Base-by-base conservation (phyloP, 35 echinoderm and acorn worm genomes). In the Lytechinus pictus region DNA sequence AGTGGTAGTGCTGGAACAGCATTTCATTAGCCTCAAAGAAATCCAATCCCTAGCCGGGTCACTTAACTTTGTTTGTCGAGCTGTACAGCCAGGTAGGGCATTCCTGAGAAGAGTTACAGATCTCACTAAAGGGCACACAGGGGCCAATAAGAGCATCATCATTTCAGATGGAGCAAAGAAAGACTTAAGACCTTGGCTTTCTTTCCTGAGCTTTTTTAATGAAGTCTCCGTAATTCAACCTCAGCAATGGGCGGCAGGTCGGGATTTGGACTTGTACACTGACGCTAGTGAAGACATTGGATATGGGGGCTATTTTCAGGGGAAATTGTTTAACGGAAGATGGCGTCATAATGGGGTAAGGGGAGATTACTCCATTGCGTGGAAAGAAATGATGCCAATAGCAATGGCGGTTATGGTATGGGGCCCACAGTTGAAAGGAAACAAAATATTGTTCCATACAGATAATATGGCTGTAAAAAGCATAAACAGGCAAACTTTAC, bases 331-430 rank as follows among this genome's bases (percentile, higher is more conserved):
- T 27, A 86, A 86, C 27, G 72, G 72, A 27, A 86, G 27, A 86
- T 86, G 72, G 72, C 72, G 1, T 16, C 27, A 13, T 1, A 1
- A 86, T 13, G 72, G 0, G 13, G 27, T 86, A 86, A 86, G 13
- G 13, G 27, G 72, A 27, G 27, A 13, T 27, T 16, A 13, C 13
- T 86, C 72, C 72, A 86, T 86, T 16, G 72, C 72, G 27, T 86
- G 72, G 72, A 86, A 13, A 86, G 72, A 86, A 86, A 86, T 86
- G 72, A 86, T 86, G 13, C 72, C 72, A 9, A 94, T 94, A 58
- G 2, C 11, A 54, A 52, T 14, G 7, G 92, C 92, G 13, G 10
- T 93, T 7, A 54, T 54, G 11, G 11, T 8, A 54, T 93, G 92
- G 92, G 92, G 92, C 8, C 29, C 10, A 10, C 7, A 54, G 1